Conservation (phyloP, 2,113 vertebrate genomes). For the Vulpes ferrilata region DNA sequence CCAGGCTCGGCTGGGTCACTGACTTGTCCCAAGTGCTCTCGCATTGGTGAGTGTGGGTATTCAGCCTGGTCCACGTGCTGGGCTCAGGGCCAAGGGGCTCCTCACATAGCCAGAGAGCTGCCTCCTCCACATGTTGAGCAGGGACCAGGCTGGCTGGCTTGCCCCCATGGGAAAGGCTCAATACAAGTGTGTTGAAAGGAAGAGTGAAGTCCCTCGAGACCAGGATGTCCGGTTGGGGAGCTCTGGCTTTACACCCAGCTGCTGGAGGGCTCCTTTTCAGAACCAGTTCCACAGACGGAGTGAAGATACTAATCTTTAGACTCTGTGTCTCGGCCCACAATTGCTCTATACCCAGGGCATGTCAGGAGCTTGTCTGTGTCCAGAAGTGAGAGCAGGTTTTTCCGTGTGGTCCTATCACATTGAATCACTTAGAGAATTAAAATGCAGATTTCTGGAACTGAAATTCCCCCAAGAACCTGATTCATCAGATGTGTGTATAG, state of each 20-base stretch:
- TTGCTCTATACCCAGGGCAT: background rate
- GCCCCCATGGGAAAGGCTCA: background rate
- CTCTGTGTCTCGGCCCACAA: background rate
- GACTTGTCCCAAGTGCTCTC: background rate
- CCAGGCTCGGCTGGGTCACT: accelerated
- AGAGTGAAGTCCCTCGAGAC: background rate
- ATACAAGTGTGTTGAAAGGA: background rate
- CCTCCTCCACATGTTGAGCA: accelerated
- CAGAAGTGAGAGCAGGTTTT: background rate
- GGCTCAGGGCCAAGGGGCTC: background rate
- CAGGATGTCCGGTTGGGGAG: background rate
- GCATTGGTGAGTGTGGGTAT: background rate
- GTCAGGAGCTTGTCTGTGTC: background rate
- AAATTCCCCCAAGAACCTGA: background rate
- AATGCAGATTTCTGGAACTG: background rate
- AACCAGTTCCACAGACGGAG: background rate
- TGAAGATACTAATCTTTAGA: background rate
- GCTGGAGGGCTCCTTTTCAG: background rate
- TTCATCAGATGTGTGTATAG: background rate
- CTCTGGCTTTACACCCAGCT: background rate
- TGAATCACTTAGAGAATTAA: background rate
- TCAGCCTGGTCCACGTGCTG: accelerated
- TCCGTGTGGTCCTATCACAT: too few species aligned
- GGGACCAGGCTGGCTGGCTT: background rate
- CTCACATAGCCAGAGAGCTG: accelerated